A percentile compares a stretch with the other conserved stretches of the same genome.
Evolutionary conservation across 2,797 vertebrate species (phyloP).

Genomic region (Iguana delicatissima): DNA sequence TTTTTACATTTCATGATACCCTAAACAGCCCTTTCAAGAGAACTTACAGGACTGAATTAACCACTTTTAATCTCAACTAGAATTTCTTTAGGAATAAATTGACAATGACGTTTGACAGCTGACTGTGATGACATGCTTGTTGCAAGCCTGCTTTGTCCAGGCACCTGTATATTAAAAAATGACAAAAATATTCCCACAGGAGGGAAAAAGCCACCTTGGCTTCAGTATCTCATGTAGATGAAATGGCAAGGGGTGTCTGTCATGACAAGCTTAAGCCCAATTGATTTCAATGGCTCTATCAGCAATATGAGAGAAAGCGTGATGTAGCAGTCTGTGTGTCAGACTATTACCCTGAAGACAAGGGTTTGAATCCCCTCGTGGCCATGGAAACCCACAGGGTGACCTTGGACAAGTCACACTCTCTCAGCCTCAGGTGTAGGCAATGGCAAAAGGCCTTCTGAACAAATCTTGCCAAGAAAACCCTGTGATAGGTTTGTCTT

Average conservation of each 20-base stretch:
- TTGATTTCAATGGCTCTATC: neutral
- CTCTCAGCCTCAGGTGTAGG: no score
- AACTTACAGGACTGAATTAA: neutral
- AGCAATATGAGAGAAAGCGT: no score
- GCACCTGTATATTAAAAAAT: neutral
- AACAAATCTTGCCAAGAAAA: no score
- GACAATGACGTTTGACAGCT: neutral
- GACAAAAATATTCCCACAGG: neutral
- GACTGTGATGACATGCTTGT: neutral
- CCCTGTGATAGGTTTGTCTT: no score
- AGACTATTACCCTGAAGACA: no score
- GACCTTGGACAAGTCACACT: no score
- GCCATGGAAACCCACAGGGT: no score
- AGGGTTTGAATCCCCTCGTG: no score
- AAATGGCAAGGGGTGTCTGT: fast-evolving
- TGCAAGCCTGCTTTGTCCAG: no score
- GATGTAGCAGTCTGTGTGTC: no score
- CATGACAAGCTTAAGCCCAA: neutral
- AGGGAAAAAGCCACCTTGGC: neutral
- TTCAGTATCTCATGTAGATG: neutral
- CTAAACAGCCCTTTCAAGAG: neutral
- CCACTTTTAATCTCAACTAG: no score
- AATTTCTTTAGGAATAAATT: conserved; percentile 23
- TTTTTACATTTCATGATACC: conserved; percentile 6
- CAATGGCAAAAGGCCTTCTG: no score